These are phyloP conservation scores for Caenorhabditis macrosperma DNA, from an alignment of 2,888 invertebrate genomes.

Conservation along the genomic window DNA sequence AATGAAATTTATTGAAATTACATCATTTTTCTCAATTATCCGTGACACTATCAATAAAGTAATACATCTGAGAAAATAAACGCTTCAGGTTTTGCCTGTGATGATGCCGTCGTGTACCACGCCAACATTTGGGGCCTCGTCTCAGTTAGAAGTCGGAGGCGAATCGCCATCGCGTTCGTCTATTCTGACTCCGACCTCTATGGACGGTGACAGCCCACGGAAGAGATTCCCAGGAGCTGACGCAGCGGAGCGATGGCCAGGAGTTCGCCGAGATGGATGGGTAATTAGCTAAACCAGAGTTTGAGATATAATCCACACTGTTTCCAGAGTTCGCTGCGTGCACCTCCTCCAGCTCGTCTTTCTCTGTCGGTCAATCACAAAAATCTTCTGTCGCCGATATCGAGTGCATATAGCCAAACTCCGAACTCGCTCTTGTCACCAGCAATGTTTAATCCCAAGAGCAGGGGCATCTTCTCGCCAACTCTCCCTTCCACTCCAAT, in stretches of 20 bases:
- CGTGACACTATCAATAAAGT: no score
- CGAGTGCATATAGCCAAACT: conserved; percentile 44
- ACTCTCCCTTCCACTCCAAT: conserved; percentile 47
- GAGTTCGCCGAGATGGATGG: conserved; percentile 32
- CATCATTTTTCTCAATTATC: no score
- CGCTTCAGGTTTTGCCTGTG: conserved; percentile 2
- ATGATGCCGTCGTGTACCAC: conserved; percentile 54
- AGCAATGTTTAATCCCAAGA: conserved; percentile 22
- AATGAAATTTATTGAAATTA: no score
- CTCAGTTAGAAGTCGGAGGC: background rate
- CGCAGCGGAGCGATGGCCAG: conserved; percentile 16
- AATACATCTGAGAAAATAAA: no score
- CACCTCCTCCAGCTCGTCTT: conserved; percentile 55
- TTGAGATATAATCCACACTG: background rate
- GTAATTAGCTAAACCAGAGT: background rate
- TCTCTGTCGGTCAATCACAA: conserved; percentile 25
- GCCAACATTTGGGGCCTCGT: conserved; percentile 36
- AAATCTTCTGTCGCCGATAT: conserved; percentile 43
- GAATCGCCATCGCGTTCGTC: conserved; percentile 31
- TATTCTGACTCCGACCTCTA: conserved; percentile 29
- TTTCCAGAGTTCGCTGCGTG: conserved; percentile 40
- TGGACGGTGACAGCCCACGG: conserved; percentile 41
- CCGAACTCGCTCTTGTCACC: conserved; percentile 49
- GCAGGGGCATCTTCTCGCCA: conserved; percentile 45
- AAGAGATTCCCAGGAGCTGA: conserved; percentile 16